Percentiles rank a stretch among this genome's conserved stretches.
Evolutionary conservation across 2,888 invertebrate species (phyloP).

Genomic region (Stramonita haemastoma): DNA sequence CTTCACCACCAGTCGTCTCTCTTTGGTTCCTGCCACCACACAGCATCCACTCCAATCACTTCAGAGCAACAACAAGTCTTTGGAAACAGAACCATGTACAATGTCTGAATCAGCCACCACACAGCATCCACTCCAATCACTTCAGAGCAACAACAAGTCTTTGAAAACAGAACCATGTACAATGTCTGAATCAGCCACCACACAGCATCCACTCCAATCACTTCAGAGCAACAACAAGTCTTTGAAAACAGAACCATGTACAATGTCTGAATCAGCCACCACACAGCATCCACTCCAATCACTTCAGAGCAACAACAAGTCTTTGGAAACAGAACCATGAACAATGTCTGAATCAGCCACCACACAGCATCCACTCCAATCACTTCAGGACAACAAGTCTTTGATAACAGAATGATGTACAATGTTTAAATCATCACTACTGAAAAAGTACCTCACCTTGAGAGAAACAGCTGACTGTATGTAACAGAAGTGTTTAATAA

Average conservation of each 20-base stretch:
- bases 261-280: background rate
- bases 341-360: too few relatives aligned
- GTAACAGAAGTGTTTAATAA: too few relatives aligned
- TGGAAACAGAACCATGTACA: too few relatives aligned
- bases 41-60: background rate
- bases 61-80: background rate
- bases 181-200: background rate
- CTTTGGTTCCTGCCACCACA: constrained; percentile 79
- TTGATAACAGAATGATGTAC: too few relatives aligned
- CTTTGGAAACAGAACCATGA: too few relatives aligned
- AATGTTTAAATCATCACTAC: too few relatives aligned
- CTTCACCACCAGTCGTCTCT: constrained; percentile 83
- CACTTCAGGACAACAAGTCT: too few relatives aligned
- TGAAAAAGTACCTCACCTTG: too few relatives aligned
- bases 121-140: background rate
- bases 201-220: background rate
- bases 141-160: background rate
- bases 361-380: background rate
- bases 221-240: background rate
- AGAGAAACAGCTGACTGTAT: too few relatives aligned
- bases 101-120: background rate
- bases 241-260: too few relatives aligned
- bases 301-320: background rate
- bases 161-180: too few relatives aligned
- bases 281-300: background rate